Evolutionary conservation across 1,140 invertebrate genomes (phyloP).

Genomic region (Elymnias hypermnestra): DNA sequence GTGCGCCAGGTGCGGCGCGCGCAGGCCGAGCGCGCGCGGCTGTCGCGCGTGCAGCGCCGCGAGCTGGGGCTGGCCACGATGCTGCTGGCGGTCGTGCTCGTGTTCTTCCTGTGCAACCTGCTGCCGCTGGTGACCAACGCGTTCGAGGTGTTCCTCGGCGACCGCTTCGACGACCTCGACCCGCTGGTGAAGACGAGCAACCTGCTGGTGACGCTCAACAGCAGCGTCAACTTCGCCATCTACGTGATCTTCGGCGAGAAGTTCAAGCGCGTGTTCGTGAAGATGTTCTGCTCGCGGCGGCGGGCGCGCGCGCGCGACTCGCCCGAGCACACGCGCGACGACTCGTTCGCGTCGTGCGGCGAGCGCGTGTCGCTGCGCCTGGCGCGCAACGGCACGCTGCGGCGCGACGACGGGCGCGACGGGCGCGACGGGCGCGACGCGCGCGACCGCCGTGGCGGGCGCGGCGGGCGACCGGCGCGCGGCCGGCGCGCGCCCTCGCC

Average conservation of each 20-base stretch:
- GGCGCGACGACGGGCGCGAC: too few species aligned
- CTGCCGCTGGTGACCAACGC: slow-evolving; percentile 93
- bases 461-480: slow-evolving; percentile 17
- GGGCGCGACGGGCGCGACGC: too few species aligned
- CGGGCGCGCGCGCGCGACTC: slow-evolving; percentile 79
- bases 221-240: slow-evolving; percentile 97
- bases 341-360: slow-evolving; percentile 87
- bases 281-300: slow-evolving; percentile 87
- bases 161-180: slow-evolving; percentile 80
- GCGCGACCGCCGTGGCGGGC: too few species aligned
- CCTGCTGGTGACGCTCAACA: slow-evolving; percentile 96
- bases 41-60: slow-evolving; percentile 87
- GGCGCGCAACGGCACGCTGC: slow-evolving; percentile 74
- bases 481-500: slow-evolving; percentile 31
- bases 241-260: slow-evolving; percentile 98
- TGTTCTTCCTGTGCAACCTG: slow-evolving; percentile 96
- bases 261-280: slow-evolving; percentile 92
- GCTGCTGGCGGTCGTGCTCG: slow-evolving; percentile 94
- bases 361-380: slow-evolving; percentile 81
- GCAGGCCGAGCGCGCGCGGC: slow-evolving; percentile 86
- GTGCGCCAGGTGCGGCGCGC: slow-evolving; percentile 90
- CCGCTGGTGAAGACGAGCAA: slow-evolving; percentile 92
- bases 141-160: slow-evolving; percentile 85
- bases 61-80: slow-evolving; percentile 95
- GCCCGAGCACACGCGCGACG: slow-evolving; percentile 83